Percentiles rank a stretch among this genome's conserved stretches.
These are phyloP conservation scores for Anoura caudifer DNA, from an alignment of 2,113 vertebrate genomes.

Conservation along the genomic window DNA sequence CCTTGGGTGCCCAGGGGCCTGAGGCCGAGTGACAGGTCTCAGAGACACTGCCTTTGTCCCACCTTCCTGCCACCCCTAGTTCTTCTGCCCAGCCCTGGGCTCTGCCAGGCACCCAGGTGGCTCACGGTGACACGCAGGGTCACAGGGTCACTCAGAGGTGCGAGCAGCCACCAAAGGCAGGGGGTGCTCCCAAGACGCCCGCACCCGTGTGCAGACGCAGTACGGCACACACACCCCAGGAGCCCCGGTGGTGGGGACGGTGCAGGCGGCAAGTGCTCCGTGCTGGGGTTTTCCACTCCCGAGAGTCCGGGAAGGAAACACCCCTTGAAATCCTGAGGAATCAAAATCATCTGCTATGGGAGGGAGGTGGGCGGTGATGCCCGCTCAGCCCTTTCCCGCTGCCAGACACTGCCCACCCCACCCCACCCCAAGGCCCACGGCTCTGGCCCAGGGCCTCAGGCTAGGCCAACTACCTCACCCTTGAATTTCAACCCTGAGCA, in stretches of 20 bases:
- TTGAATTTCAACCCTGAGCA: background rate
- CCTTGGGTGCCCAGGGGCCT: background rate
- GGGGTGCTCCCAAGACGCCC: background rate
- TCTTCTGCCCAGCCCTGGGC: background rate
- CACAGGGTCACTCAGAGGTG: background rate
- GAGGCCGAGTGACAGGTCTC: background rate
- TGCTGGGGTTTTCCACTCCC: background rate
- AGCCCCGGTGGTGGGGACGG: rapidly evolving
- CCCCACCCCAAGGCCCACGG: background rate
- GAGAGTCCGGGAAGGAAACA: background rate
- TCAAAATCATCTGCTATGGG: rapidly evolving
- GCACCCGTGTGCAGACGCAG: rapidly evolving
- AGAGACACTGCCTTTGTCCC: background rate
- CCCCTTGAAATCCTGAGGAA: background rate
- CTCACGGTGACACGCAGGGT: rapidly evolving
- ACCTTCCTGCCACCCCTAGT: background rate
- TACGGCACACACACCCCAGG: background rate
- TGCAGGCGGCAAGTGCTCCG: rapidly evolving
- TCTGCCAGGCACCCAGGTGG: rapidly evolving
- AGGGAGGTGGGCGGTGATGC: background rate
- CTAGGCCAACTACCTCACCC: background rate
- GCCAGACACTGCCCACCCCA: no score
- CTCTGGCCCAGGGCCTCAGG: background rate
- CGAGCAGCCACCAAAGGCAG: background rate
- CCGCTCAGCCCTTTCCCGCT: background rate